phyloP scores from a whole-genome alignment of 2,888 invertebrate species.

The Polymixis flavicincta region DNA sequence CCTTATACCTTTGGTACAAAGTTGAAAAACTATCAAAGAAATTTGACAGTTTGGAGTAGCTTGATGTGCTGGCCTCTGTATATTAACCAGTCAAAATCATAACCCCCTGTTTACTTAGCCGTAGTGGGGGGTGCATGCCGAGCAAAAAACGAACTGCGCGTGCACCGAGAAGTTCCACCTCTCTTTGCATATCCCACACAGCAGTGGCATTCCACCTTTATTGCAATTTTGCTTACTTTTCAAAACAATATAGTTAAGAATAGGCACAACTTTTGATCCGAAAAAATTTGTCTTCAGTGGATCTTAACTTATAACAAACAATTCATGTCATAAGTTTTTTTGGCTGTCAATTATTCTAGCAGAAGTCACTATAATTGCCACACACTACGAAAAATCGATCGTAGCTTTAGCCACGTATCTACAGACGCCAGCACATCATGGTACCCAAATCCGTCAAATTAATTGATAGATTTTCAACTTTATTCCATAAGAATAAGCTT shows the following conservation, averaged over 20 bases:
- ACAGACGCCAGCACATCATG: too few species aligned
- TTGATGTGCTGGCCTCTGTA: too few species aligned
- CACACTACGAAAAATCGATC: neutral
- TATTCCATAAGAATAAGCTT: too few species aligned
- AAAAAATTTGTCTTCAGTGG: neutral
- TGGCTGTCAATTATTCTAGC: conserved; percentile 35
- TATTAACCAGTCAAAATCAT: too few species aligned
- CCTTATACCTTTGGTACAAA: too few species aligned
- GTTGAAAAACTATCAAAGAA: too few species aligned
- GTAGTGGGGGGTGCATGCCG: too few species aligned
- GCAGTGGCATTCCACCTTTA: neutral
- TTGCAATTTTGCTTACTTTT: conserved; percentile 2
- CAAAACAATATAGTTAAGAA: conserved; percentile 1
- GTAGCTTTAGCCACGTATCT: neutral
- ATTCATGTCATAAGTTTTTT: conserved; percentile 22
- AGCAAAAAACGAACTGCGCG: neutral
- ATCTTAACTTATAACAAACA: conserved; percentile 26
- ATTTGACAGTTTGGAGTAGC: too few species aligned
- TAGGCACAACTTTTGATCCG: neutral
- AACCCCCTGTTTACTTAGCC: too few species aligned
- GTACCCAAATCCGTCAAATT: too few species aligned
- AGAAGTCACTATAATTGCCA: conserved; percentile 14
- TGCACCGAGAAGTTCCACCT: too few species aligned
- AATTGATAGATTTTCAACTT: too few species aligned
- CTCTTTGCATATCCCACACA: neutral